Evolutionary conservation across 2,113 vertebrate species (phyloP).

Genomic region (Prunella fulvescens): DNA sequence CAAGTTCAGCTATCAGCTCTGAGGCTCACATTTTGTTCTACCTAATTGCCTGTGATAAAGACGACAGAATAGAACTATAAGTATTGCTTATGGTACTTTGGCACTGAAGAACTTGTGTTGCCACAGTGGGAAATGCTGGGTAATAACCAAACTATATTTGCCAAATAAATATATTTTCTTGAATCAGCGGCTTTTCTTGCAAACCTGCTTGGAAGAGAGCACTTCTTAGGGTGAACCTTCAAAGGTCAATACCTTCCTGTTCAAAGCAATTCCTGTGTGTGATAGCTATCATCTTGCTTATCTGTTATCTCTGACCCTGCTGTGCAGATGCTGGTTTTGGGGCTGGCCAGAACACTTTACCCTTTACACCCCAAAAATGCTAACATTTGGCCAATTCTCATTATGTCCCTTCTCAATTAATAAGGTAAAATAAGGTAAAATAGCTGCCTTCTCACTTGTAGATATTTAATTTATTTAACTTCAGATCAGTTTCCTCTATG

Average conservation of each 20-base stretch:
- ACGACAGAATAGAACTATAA: neutral
- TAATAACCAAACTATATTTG: neutral
- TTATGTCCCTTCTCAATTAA: neutral
- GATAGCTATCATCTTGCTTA: neutral
- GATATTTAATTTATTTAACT: neutral
- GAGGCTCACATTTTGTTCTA: neutral
- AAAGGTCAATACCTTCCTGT: neutral
- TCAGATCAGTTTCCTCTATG: accelerated
- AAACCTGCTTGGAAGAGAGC: neutral
- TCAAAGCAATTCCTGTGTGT: neutral
- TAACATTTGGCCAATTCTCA: accelerated
- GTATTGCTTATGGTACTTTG: neutral
- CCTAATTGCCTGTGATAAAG: neutral
- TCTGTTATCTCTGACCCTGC: neutral
- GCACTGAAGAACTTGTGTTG: neutral
- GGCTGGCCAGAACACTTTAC: neutral
- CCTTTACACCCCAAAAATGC: neutral
- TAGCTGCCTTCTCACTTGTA: neutral
- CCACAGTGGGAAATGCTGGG: neutral
- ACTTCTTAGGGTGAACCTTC: neutral
- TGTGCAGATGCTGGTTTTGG: neutral
- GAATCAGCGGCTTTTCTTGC: neutral
- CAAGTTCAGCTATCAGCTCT: neutral
- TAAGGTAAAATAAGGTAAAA: neutral
- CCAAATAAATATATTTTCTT: neutral